phyloP scores from a whole-genome alignment of 2,888 invertebrate genomes.

The Caenorhabditis sinica region DNA sequence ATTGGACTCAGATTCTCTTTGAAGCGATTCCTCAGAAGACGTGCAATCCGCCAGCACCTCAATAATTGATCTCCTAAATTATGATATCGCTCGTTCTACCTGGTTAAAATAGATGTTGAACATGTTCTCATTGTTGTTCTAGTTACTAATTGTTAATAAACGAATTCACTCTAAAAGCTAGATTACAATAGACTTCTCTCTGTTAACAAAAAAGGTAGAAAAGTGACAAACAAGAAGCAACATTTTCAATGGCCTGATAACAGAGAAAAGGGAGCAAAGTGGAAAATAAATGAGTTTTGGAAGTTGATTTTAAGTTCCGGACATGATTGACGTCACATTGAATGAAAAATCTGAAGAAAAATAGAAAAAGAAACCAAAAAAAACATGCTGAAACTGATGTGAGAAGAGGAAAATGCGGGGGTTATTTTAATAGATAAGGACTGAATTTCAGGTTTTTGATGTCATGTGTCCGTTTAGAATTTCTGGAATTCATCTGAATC shows the following conservation, averaged over 20 bases:
- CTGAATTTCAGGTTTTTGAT: constrained; percentile 12
- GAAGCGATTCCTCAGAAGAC: not conserved
- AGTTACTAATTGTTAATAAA: not conserved
- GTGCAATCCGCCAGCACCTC: not conserved
- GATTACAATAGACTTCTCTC: not conserved
- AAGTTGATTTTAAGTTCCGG: constrained; percentile 6
- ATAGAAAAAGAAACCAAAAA: too few species aligned
- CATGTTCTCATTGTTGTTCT: constrained; percentile 4
- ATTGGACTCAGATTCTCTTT: not conserved
- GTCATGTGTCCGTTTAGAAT: constrained; percentile 19
- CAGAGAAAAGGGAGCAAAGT: too few species aligned
- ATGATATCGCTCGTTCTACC: not conserved
- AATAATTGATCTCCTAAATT: not conserved
- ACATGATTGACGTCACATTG: constrained; percentile 20
- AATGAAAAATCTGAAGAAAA: constrained; percentile 1
- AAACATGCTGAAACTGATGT: constrained; percentile 32
- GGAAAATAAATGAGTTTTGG: constrained; percentile 7
- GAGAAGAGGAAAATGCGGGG: constrained; percentile 25
- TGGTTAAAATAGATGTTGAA: not conserved
- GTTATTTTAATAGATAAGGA: constrained; percentile 17
- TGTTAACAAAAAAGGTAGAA: not conserved
- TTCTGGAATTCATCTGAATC: constrained; percentile 33
- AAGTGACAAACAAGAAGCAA: not conserved
- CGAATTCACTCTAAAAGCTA: not conserved
- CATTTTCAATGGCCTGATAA: not conserved